Conservation (phyloP, 2,797 vertebrate genomes). For the Masticophis lateralis region DNA sequence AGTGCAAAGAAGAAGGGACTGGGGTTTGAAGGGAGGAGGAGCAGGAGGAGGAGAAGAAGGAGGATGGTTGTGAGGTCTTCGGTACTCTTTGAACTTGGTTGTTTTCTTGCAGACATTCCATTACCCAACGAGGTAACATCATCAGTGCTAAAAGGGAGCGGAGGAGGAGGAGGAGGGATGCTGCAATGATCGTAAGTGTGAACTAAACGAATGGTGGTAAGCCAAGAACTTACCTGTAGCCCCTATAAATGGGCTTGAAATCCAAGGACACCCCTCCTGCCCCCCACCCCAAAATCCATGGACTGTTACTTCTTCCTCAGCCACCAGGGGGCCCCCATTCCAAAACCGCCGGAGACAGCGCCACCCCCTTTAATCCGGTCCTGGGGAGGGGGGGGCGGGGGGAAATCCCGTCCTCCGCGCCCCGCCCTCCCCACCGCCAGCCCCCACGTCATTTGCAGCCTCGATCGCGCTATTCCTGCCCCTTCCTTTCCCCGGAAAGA, state of each 20-base stretch:
- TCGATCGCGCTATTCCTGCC: too few relatives aligned
- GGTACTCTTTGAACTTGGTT: too few relatives aligned
- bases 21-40: too few relatives aligned
- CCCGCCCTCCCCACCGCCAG: not conserved
- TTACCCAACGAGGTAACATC: too few relatives aligned
- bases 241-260: not conserved
- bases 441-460: not conserved
- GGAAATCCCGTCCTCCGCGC: not conserved
- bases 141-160: too few relatives aligned
- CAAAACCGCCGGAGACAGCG: not conserved
- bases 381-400: not conserved
- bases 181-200: not conserved
- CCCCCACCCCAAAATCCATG: not conserved
- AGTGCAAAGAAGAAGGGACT: too few relatives aligned
- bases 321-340: not conserved
- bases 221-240: not conserved
- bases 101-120: too few relatives aligned
- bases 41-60: too few relatives aligned
- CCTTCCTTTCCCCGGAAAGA: not conserved
- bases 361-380: not conserved
- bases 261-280: not conserved
- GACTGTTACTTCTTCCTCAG: not conserved
- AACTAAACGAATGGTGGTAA: not conserved
- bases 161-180: not conserved
- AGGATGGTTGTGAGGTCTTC: too few relatives aligned